phyloP scores from a whole-genome alignment of 2,113 vertebrate species.

The Daboia siamensis region DNA sequence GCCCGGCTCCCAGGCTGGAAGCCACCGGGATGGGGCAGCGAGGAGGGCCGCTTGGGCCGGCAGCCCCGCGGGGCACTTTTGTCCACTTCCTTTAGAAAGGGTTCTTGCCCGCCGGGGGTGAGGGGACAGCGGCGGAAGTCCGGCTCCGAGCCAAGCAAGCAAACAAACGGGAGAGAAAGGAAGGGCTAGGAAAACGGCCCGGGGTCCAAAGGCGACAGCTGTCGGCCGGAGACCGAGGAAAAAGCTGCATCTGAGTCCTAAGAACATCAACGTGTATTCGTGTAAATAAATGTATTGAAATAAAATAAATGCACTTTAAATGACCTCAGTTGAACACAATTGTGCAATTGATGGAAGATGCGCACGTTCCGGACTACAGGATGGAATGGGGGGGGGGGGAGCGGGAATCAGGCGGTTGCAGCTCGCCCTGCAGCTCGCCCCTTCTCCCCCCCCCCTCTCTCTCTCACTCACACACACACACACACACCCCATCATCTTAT shows the following conservation, averaged over 20 bases:
- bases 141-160: neutral
- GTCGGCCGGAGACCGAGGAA: neutral
- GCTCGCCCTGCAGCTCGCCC: neutral
- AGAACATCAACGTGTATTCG: neutral
- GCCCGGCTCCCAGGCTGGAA: neutral
- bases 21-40: neutral
- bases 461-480: too few species aligned
- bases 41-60: neutral
- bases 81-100: neutral
- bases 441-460: too few species aligned
- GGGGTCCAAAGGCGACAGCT: neutral
- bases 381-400: neutral
- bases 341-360: neutral
- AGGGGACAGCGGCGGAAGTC: neutral
- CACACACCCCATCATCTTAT: neutral
- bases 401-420: neutral
- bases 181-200: neutral
- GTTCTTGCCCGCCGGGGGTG: neutral
- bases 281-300: neutral
- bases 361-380: neutral
- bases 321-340: neutral
- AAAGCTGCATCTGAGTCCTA: neutral
- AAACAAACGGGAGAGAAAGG: neutral
- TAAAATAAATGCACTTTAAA: neutral
- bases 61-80: neutral